Evolutionary conservation across 2,888 invertebrate genomes (phyloP).

Genomic region (Parnassius glacialis): DNA sequence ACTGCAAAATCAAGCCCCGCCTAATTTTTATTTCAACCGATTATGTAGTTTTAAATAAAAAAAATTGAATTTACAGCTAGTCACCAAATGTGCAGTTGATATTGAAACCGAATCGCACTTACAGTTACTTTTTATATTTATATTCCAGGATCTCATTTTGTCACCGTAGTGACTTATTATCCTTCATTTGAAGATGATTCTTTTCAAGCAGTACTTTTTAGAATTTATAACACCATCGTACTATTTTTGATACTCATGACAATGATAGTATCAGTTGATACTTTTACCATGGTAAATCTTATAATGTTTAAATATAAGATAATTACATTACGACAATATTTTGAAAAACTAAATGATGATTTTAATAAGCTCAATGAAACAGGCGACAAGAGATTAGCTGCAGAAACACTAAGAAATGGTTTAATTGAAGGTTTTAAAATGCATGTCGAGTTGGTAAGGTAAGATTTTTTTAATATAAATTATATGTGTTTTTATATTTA

Average conservation of each 20-base stretch:
- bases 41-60: background rate
- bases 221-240: slow-evolving; percentile 50
- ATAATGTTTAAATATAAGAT: slow-evolving; percentile 70
- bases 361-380: slow-evolving; percentile 42
- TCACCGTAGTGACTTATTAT: slow-evolving; percentile 65
- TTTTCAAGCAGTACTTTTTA: slow-evolving; percentile 39
- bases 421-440: slow-evolving; percentile 63
- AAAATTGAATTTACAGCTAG: too few species aligned
- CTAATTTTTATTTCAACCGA: too few species aligned
- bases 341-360: slow-evolving; percentile 51
- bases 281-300: slow-evolving; percentile 55
- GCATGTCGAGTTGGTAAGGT: slow-evolving; percentile 63
- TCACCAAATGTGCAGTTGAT: background rate
- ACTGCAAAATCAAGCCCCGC: too few species aligned
- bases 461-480: slow-evolving; percentile 23
- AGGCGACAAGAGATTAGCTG: slow-evolving; percentile 42
- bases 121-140: background rate
- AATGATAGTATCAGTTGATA: slow-evolving; percentile 63
- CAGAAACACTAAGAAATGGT: slow-evolving; percentile 47
- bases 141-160: slow-evolving; percentile 62
- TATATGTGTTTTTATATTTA: too few species aligned
- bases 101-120: background rate
- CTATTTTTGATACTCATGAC: slow-evolving; percentile 53
- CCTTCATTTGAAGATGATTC: slow-evolving; percentile 58
- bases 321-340: slow-evolving; percentile 61